These are phyloP conservation scores for Potorous gilbertii DNA, from an alignment of 2,797 vertebrate genomes.

Conservation along the genomic window DNA sequence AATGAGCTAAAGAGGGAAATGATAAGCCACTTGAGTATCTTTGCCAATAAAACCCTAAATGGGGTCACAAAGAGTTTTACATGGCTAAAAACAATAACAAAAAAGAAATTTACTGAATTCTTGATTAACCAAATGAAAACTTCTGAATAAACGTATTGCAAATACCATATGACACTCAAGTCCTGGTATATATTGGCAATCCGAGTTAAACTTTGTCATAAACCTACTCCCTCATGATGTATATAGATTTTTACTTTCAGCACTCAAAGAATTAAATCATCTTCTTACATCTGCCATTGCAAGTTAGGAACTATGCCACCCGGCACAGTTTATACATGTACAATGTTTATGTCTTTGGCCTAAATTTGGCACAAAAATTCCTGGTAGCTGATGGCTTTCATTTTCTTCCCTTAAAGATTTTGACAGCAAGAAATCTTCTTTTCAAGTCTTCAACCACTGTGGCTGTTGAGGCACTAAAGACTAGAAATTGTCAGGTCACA, in stretches of 20 bases:
- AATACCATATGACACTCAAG: neutral
- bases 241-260: neutral
- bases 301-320: neutral
- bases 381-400: neutral
- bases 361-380: neutral
- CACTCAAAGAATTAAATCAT: neutral
- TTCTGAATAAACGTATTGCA: neutral
- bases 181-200: neutral
- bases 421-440: neutral
- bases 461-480: too few species aligned
- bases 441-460: neutral
- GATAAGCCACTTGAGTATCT: too few species aligned
- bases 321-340: neutral
- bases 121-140: neutral
- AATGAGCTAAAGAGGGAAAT: too few species aligned
- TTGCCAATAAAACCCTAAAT: neutral
- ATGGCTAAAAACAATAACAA: neutral
- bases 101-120: neutral
- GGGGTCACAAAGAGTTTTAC: neutral
- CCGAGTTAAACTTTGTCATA: neutral
- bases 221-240: neutral
- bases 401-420: neutral
- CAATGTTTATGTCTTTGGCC: neutral
- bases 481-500: neutral
- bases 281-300: neutral